A percentile compares a stretch with the other conserved stretches of the same genome.
Evolutionary conservation across 2,888 invertebrate species (phyloP).

Genomic region (Netelia melanura): DNA sequence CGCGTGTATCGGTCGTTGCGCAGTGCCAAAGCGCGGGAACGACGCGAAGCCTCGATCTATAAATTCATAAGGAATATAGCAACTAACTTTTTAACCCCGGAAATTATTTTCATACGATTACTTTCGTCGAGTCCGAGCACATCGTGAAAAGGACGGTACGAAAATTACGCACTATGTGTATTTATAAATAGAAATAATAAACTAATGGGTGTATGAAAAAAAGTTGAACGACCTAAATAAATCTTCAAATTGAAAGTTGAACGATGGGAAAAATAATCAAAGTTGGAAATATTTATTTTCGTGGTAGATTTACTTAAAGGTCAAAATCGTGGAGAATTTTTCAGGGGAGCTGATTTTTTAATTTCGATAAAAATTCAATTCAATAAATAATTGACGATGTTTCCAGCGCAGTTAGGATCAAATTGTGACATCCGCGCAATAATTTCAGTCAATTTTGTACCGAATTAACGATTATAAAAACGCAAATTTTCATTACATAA

Average conservation of each 20-base stretch:
- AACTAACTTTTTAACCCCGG: constrained; percentile 40
- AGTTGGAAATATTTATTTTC: not conserved
- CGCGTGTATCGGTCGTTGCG: not conserved
- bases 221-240: not conserved
- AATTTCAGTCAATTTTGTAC: not conserved
- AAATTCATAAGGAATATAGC: constrained; percentile 51
- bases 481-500: not conserved
- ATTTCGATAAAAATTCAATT: no score
- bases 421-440: not conserved
- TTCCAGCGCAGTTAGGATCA: not conserved
- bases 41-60: constrained; percentile 28
- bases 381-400: not conserved
- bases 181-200: no score
- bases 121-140: constrained; percentile 9
- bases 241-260: not conserved
- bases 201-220: not conserved
- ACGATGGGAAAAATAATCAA: not conserved
- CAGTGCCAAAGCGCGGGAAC: not conserved
- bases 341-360: no score
- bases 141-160: not conserved
- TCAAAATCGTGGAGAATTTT: not conserved
- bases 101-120: constrained; percentile 49
- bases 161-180: not conserved
- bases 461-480: not conserved
- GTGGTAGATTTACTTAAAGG: not conserved